Evolutionary conservation across 2,113 vertebrate genomes (phyloP).

Genomic region (Hippopotamus amphibius): DNA sequence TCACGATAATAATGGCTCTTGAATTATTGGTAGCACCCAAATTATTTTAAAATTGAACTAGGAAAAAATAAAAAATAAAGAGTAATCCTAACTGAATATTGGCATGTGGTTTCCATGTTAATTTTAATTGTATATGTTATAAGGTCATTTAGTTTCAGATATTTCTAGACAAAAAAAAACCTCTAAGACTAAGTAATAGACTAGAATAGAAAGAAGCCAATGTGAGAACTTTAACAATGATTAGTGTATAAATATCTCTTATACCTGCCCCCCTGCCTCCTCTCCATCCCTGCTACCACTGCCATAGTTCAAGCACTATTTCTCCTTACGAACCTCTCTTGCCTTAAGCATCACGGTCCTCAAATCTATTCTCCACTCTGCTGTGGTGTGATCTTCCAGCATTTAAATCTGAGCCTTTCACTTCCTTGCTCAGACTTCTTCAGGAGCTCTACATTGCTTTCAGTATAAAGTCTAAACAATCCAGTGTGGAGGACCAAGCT

Average conservation of each 20-base stretch:
- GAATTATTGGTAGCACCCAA: neutral
- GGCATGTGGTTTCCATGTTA: neutral
- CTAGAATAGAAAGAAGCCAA: neutral
- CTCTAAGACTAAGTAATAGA: neutral
- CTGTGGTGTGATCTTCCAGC: neutral
- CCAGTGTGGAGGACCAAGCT: neutral
- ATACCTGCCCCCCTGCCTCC: neutral
- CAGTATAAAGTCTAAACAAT: neutral
- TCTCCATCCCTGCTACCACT: neutral
- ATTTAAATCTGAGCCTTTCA: neutral
- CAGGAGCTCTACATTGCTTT: neutral
- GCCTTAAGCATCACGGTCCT: neutral
- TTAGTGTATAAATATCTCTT: neutral
- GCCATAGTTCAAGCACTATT: neutral
- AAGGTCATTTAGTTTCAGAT: slow-evolving; percentile 4
- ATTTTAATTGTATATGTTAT: slow-evolving; percentile 23
- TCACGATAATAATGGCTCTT: slow-evolving; percentile 16
- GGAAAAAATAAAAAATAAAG: neutral
- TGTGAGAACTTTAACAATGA: neutral
- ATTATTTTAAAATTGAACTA: slow-evolving; percentile 44
- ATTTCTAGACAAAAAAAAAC: neutral
- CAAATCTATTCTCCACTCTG: neutral
- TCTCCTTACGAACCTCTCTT: neutral
- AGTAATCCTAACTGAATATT: neutral
- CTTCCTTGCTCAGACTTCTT: neutral